Conservation (phyloP, 2,797 vertebrate species). For the Danio choprae region DNA sequence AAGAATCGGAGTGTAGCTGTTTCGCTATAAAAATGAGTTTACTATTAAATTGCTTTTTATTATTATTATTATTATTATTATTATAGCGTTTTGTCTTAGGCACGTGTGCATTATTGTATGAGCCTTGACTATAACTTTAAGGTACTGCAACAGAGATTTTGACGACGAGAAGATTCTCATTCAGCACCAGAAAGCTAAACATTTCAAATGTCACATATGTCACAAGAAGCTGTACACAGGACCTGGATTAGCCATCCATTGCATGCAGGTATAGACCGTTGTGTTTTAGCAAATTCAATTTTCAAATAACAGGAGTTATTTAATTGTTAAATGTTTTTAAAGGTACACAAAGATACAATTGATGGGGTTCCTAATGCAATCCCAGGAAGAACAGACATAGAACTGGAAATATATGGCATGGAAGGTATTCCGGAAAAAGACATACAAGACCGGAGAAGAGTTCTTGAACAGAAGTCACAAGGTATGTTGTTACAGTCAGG, state of each 20-base stretch:
- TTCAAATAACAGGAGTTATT: neutral
- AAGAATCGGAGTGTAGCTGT: too few relatives aligned
- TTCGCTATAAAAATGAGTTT: too few relatives aligned
- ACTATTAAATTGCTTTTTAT: too few relatives aligned
- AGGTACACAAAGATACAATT: conserved; percentile 99
- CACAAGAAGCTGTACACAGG: conserved; percentile 98
- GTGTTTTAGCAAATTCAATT: too few relatives aligned
- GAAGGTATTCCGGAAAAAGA: conserved; percentile 99
- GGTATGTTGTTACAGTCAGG: conserved; percentile 72
- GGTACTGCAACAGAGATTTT: conserved; percentile 99
- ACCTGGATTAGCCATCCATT: conserved; percentile 96
- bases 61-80: too few relatives aligned
- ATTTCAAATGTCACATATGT: conserved; percentile 99
- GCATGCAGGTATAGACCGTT: conserved; percentile 90
- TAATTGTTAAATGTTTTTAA: conserved; percentile 31
- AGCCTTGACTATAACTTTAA: conserved; percentile 68
- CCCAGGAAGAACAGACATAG: conserved; percentile 95
- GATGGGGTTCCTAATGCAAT: conserved; percentile 98
- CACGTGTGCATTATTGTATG: too few relatives aligned
- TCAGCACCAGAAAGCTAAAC: conserved; percentile 98
- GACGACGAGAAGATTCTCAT: conserved; percentile 99
- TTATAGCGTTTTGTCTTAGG: too few relatives aligned
- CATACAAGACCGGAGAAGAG: conserved; percentile 93
- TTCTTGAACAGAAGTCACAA: conserved; percentile 97
- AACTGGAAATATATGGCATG: conserved; percentile 99